Conservation (phyloP, 2,888 invertebrate genomes). For the Muschampia plurimacula region DNA sequence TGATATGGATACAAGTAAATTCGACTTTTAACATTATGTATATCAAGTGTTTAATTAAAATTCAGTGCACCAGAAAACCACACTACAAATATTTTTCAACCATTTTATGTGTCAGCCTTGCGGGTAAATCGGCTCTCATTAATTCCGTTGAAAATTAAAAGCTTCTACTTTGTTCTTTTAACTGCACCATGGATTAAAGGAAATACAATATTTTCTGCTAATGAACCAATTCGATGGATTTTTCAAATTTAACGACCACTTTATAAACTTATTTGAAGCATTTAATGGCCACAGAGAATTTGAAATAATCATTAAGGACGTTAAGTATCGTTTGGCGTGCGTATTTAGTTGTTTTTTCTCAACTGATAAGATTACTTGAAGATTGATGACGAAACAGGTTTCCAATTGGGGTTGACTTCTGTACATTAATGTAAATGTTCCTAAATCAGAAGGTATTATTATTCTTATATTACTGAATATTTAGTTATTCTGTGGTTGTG, state of each 20-base stretch:
- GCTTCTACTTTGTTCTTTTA: constrained; percentile 9
- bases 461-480: too few species aligned
- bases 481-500: too few species aligned
- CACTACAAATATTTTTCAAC: not conserved
- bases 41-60: not conserved
- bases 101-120: not conserved
- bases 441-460: too few species aligned
- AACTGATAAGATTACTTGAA: not conserved
- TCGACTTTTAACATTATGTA: too few species aligned
- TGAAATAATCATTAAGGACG: not conserved
- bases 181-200: constrained; percentile 9
- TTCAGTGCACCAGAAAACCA: not conserved
- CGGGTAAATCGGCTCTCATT: constrained; percentile 9
- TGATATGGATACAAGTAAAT: too few species aligned
- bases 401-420: too few species aligned
- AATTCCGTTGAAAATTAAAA: constrained; percentile 1
- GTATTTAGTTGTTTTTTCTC: not conserved
- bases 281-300: not conserved
- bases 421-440: too few species aligned
- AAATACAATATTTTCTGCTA: constrained; percentile 6
- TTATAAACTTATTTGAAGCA: not conserved
- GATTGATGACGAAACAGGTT: not conserved
- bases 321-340: not conserved
- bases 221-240: constrained; percentile 12
- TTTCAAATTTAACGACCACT: not conserved